These are phyloP conservation scores for Leucozona laternaria DNA, from an alignment of 2,888 invertebrate genomes.

Conservation along the genomic window DNA sequence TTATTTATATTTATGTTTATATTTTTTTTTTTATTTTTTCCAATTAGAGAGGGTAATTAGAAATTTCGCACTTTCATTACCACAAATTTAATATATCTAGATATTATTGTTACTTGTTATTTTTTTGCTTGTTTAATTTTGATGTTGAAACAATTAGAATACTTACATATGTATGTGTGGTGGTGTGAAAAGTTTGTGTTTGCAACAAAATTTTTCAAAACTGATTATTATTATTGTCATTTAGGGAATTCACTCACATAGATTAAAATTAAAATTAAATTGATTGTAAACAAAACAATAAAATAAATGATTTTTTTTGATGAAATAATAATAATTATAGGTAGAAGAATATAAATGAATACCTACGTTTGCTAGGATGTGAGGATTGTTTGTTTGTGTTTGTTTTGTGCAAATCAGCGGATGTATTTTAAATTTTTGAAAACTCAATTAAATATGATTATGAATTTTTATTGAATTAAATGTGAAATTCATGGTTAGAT, in stretches of 20 bases:
- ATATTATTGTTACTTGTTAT: neutral
- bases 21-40: slow-evolving; percentile 13
- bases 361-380: neutral
- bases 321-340: neutral
- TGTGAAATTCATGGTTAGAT: slow-evolving; percentile 59
- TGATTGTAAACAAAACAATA: slow-evolving; percentile 36
- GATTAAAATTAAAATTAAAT: slow-evolving; percentile 63
- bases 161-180: neutral
- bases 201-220: neutral
- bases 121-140: neutral
- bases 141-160: neutral
- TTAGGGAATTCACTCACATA: slow-evolving; percentile 22
- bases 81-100: slow-evolving; percentile 41
- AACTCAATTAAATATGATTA: slow-evolving; percentile 52
- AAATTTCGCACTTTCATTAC: slow-evolving; percentile 66
- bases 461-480: slow-evolving; percentile 65
- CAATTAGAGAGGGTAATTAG: slow-evolving; percentile 66
- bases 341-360: neutral
- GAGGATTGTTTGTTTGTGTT: neutral
- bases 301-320: slow-evolving; percentile 3
- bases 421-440: slow-evolving; percentile 21
- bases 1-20: neutral
- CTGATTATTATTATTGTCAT: slow-evolving; percentile 37
- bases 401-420: neutral
- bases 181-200: neutral